These are phyloP conservation scores for Cyanocitta stelleri DNA, from an alignment of 2,113 vertebrate genomes.

Conservation along the genomic window DNA sequence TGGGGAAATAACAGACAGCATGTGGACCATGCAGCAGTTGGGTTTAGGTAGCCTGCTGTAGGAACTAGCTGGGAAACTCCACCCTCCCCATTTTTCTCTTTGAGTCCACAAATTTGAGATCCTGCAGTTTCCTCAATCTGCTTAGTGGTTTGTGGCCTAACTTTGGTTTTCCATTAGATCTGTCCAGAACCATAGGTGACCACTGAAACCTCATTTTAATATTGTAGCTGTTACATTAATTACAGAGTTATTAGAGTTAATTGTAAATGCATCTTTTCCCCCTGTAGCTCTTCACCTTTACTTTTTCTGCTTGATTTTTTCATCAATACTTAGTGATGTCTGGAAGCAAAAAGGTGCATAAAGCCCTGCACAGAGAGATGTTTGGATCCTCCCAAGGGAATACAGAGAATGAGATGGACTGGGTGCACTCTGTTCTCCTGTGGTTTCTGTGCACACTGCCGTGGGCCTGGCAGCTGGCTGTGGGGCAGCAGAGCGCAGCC, in stretches of 20 bases:
- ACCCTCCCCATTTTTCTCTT: not conserved
- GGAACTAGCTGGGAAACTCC: not conserved
- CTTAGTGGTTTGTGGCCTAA: not conserved
- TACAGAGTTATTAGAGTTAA: not conserved
- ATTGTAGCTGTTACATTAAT: not conserved
- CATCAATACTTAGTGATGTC: not conserved
- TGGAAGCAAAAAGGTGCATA: not conserved
- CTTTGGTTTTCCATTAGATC: not conserved
- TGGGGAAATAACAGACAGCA: not conserved
- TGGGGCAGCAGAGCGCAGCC: not conserved
- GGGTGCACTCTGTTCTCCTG: not conserved
- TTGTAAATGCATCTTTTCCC: not conserved
- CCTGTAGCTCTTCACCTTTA: not conserved
- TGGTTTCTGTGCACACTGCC: not conserved
- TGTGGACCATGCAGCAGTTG: not conserved
- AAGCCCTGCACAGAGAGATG: not conserved
- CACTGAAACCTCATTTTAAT: not conserved
- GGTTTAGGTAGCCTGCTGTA: not conserved
- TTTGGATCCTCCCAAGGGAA: not conserved
- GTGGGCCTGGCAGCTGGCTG: slow-evolving; percentile 1
- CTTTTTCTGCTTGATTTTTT: not conserved
- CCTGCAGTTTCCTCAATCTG: not conserved
- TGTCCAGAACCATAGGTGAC: not conserved
- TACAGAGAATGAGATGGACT: not conserved
- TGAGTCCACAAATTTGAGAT: not conserved